These are phyloP conservation scores for Phylloscopus trochilus DNA, from an alignment of 2,113 vertebrate species.

Conservation along the genomic window DNA sequence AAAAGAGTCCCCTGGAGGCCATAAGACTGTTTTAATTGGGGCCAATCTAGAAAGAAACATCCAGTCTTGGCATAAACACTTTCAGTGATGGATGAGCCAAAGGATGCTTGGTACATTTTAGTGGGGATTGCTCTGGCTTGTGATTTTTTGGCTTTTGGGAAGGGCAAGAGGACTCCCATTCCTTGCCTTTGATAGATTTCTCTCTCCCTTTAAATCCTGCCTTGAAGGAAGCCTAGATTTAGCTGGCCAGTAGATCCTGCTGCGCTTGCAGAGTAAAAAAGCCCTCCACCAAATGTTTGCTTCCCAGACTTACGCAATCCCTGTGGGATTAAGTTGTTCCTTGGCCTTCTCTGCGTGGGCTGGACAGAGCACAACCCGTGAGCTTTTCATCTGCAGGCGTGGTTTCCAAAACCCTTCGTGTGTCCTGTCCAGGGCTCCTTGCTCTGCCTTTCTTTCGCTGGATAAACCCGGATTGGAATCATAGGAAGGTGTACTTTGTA, in stretches of 20 bases:
- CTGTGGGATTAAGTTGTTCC: not conserved
- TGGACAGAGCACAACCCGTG: not conserved
- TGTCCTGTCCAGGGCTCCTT: not conserved
- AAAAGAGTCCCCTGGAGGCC: not conserved
- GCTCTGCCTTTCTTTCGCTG: fast-evolving
- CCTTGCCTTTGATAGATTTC: not conserved
- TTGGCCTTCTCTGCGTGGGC: not conserved
- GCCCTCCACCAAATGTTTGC: not conserved
- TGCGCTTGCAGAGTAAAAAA: not conserved
- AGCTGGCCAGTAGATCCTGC: not conserved
- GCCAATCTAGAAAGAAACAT: not conserved
- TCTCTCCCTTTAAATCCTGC: not conserved
- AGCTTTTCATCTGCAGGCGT: not conserved
- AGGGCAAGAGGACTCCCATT: not conserved
- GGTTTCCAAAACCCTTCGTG: not conserved
- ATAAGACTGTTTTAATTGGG: not conserved
- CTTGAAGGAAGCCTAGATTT: not conserved
- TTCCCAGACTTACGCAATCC: not conserved
- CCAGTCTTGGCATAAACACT: not conserved
- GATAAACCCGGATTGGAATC: not conserved
- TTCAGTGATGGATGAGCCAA: not conserved
- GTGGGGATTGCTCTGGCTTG: not conserved
- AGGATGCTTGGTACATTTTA: not conserved
- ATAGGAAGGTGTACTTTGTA: fast-evolving
- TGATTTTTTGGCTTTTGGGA: not conserved